A percentile compares a stretch with the other conserved stretches of the same genome.
Evolutionary conservation across 37 sponge, comb jelly and placozoan species (phyloP).

Genomic region (Petrosia ficiformis): DNA sequence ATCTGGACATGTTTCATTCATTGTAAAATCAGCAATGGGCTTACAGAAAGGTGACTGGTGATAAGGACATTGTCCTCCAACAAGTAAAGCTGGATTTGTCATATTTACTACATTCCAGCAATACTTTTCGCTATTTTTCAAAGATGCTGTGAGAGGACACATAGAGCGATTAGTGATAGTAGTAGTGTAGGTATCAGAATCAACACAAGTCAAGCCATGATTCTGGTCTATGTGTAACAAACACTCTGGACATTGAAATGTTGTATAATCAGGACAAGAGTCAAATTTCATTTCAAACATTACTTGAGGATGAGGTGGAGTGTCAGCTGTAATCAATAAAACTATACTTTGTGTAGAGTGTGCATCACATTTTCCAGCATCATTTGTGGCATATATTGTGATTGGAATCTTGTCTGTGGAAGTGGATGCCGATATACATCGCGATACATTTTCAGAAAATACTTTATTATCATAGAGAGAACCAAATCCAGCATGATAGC

Average conservation of each 20-base stretch:
- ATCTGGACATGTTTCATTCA: background rate
- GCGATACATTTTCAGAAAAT: constrained; percentile 19
- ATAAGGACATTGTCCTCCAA: background rate
- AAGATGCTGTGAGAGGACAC: background rate
- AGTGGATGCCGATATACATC: background rate
- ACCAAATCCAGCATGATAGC: background rate
- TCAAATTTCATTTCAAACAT: background rate
- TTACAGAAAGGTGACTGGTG: background rate
- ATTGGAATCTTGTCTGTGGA: background rate
- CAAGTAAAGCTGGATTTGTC: background rate
- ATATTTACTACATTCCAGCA: background rate
- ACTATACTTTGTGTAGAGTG: background rate
- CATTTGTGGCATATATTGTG: background rate
- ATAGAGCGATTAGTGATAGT: background rate
- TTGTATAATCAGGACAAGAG: background rate
- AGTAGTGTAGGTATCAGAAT: background rate
- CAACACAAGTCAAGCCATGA: background rate
- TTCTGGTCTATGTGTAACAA: background rate
- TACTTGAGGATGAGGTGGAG: background rate
- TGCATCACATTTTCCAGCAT: background rate
- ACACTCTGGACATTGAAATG: background rate
- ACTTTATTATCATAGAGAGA: background rate
- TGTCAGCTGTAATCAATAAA: background rate
- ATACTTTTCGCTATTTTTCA: background rate
- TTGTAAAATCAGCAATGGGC: background rate